These are phyloP conservation scores for Cryptotis parvus DNA, from an alignment of 2,113 vertebrate species.

Conservation along the genomic window DNA sequence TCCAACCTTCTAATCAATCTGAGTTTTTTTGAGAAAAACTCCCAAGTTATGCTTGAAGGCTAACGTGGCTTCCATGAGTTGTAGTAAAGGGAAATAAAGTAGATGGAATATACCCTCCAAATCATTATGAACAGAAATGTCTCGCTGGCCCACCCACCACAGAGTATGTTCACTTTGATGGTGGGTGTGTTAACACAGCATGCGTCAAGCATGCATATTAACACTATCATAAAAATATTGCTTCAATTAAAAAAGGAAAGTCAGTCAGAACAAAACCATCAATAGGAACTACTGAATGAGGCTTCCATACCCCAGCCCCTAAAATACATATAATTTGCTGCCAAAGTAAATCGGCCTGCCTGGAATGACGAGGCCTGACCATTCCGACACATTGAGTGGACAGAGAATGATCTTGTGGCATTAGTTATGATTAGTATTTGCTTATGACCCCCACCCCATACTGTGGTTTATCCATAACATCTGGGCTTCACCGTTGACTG, in stretches of 20 bases:
- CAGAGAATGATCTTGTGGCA: conserved; percentile 18
- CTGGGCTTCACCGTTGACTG: conserved; percentile 77
- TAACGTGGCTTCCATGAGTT: neutral
- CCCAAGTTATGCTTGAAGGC: conserved; percentile 11
- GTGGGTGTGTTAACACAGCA: too few species aligned
- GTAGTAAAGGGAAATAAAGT: conserved; percentile 1
- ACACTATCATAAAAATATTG: too few species aligned
- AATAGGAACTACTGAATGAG: neutral
- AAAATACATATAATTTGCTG: neutral
- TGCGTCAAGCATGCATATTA: too few species aligned
- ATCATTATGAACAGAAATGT: conserved; percentile 35
- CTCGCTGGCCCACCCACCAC: neutral
- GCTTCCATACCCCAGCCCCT: conserved; percentile 30
- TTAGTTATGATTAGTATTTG: conserved; percentile 76
- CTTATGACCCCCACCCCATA: conserved; percentile 40
- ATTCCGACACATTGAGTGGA: conserved; percentile 35
- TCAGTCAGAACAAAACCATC: conserved; percentile 6
- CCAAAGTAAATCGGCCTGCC: conserved; percentile 50
- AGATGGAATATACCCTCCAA: neutral
- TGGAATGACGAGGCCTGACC: conserved; percentile 51
- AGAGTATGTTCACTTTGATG: neutral
- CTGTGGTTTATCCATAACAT: conserved; percentile 78
- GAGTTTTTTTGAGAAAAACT: conserved; percentile 12
- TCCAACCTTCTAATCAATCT: neutral
- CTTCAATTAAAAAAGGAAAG: too few species aligned